phyloP scores from a whole-genome alignment of 2,888 invertebrate genomes.

The Epinotia brunnichana region DNA sequence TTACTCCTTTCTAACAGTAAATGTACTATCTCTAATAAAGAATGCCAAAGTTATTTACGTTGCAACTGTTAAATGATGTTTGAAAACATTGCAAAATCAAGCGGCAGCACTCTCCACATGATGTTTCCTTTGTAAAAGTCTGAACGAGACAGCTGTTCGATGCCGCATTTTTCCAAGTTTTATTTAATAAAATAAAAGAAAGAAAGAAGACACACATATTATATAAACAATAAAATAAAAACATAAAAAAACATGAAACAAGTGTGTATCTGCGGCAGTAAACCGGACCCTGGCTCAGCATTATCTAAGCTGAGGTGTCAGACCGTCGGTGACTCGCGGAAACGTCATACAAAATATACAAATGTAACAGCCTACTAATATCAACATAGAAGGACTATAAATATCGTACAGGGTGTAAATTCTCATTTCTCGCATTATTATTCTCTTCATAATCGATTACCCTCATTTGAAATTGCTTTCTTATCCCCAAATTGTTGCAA shows the following conservation, averaged over 20 bases:
- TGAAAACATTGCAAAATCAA: neutral
- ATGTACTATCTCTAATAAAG: too few species aligned
- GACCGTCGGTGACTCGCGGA: too few species aligned
- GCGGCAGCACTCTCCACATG: neutral
- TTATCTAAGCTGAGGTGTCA: too few species aligned
- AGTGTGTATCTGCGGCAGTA: too few species aligned
- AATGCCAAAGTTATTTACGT: too few species aligned
- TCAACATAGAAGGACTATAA: neutral
- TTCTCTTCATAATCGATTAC: conserved; percentile 15
- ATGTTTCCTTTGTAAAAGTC: conserved; percentile 6
- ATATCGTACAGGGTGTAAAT: neutral
- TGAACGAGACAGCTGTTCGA: conserved; percentile 1
- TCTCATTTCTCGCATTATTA: neutral
- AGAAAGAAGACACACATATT: too few species aligned
- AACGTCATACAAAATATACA: too few species aligned
- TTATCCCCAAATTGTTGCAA: conserved; percentile 32
- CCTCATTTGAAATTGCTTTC: conserved; percentile 24
- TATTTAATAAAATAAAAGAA: neutral
- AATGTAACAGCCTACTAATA: too few species aligned
- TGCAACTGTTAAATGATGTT: neutral
- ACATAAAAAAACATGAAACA: too few species aligned
- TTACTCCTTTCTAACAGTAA: too few species aligned
- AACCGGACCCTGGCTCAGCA: too few species aligned
- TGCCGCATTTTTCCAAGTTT: neutral
- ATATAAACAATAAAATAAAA: too few species aligned